Base-by-base conservation (phyloP, 2,797 vertebrate species). In the Gymnodraco acuticeps region DNA sequence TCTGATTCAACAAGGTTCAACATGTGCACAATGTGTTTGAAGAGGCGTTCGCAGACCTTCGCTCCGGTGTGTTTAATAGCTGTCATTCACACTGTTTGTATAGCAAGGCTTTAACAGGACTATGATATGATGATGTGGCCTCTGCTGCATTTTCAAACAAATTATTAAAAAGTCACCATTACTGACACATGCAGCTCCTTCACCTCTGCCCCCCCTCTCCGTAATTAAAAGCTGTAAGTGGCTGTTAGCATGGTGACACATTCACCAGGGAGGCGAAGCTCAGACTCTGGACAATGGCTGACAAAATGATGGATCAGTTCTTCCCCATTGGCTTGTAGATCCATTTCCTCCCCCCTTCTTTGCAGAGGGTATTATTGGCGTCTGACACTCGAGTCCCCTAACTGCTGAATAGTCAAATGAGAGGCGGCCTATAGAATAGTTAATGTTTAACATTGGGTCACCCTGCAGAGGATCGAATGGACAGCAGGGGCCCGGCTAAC, bases 231-330 rank as follows among this genome's bases (percentile, higher is more conserved):
- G 71, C 70, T 76, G 51, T 74, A 77, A 92, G 90, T 87, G 80
- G 75, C 84, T 92, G 89, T 96, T 95, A 94, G 94, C 91, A 93
- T 89, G 82, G 83, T 84, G 77, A 65, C 90, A 60, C 85, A 83
- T 86, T 94, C 87, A 81, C 82, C 23, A 19, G 73, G 93, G 88
- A 94, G 89, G 91, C 43, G 90, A 51, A 17, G 66, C 84, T 84
- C 55, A 63, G 94, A 94, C 84, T 78, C 79, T 79, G 93, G 94
- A 94, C 83, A 84, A 94, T 89, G 92, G 86, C 87, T 96, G 97
- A 96, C 97, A 97, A 92, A 88, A 95, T 97, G 96, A 98, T 96
- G 93, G 94, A 98, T 98, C 92, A 88, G 92, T 96, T 95, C 93
- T 91, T 94, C 90, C 86, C 84, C 94, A 96, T 95, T 95, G 96